Evolutionary conservation across 2,797 vertebrate species (phyloP).

Genomic region (Catostomus latipinnis): DNA sequence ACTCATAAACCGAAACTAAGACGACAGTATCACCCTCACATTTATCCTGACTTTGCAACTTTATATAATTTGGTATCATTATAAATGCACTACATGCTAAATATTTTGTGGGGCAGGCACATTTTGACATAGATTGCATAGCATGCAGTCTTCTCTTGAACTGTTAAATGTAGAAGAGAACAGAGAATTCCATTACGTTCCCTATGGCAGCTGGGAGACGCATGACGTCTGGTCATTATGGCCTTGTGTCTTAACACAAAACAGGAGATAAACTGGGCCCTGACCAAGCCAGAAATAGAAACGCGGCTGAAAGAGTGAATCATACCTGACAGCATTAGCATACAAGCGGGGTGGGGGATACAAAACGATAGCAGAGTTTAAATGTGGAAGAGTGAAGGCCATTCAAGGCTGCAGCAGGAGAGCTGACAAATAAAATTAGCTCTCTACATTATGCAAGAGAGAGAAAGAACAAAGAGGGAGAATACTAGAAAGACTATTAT

Average conservation of each 20-base stretch:
- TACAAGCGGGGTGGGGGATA: conserved; percentile 34
- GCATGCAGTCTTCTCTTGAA: conserved; percentile 9
- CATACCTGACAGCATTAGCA: conserved; percentile 42
- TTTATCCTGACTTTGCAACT: conserved; percentile 29
- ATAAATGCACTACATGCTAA: conserved; percentile 35
- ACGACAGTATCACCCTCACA: not conserved
- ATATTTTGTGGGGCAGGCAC: conserved; percentile 37
- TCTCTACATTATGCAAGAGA: conserved; percentile 6
- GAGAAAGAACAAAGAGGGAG: not conserved
- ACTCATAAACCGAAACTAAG: not conserved
- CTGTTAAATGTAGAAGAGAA: conserved; percentile 48
- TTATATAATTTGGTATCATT: not conserved
- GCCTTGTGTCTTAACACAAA: conserved; percentile 51
- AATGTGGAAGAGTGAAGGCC: conserved; percentile 68
- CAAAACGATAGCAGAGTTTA: conserved; percentile 63
- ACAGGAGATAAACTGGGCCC: conserved; percentile 65
- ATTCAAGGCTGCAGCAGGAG: conserved; percentile 53
- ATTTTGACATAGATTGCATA: not conserved
- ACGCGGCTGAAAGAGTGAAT: conserved; percentile 38
- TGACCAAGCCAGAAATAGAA: conserved; percentile 69
- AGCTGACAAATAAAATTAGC: conserved; percentile 70
- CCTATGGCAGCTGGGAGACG: conserved; percentile 43
- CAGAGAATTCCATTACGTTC: conserved; percentile 51
- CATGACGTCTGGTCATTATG: conserved; percentile 24
- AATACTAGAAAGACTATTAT: too few relatives aligned